Evolutionary conservation across 2,797 vertebrate genomes (phyloP), one percentile per base, ranked within the genome.

Genomic region (Parambassis ranga): DNA sequence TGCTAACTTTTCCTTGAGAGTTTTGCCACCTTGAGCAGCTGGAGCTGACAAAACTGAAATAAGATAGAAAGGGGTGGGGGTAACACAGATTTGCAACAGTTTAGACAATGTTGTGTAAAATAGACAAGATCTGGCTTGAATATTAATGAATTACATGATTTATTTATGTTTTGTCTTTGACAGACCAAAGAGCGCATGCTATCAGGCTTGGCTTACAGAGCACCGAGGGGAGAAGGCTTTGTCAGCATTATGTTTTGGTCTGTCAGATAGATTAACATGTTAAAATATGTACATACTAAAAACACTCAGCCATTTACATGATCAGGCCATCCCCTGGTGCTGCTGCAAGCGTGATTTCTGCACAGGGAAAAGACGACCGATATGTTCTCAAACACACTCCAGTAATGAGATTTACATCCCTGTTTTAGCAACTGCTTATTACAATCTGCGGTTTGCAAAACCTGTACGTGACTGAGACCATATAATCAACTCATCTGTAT

Each of bases 201-300:
- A 75, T 38, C 51, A 62, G 61, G 56, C 66, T 73, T 55, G 73
- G 75, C 62, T 83, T 28, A 10, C 23, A 6, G 78, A 76, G 77
- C 68, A 65, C 47, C 4, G 10, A 70, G 76, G 59, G 65, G 50
- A 65, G 59, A 78, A 72, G 68, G 77, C 72, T 79, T 64, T 60
- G 77, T 84, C 85, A 87, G 85, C 86, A 48, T 78, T 69, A 63
- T 61, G 70, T 85, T n/a, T 85, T 71, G 61, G 74, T 84, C 82
- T 80, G 83, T 79, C 57, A 65, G 70, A 72, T 6, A 66, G 74
- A 88, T 87, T 85, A 87, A 77, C 79, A 86, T 89, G 71, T 74
- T 82, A 83, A 89, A 84, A 81, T 90, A 90, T 89, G 89, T 75
- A 90, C 87, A 90, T 88, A 85, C 53, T 77, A 53, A 87, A 87